Evolutionary conservation across 1,140 invertebrate species (phyloP), one percentile per base, ranked within the genome.

Genomic region (Drosophila kikkawai): DNA sequence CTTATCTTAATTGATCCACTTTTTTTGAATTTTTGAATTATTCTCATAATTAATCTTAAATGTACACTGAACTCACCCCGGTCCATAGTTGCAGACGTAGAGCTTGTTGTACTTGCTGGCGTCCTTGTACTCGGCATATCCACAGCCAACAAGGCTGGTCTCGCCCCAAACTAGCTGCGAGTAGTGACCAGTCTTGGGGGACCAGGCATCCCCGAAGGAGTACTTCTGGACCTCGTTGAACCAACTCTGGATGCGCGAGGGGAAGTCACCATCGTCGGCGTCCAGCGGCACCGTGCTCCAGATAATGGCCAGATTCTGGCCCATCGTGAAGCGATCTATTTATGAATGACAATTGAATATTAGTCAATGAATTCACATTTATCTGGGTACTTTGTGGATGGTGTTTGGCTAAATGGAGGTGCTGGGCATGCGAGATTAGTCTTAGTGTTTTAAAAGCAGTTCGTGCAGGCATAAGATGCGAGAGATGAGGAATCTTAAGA

Each of bases 21-120:
- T 57, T 42, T 56, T 42, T n/a, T 3, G 4, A 19, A 4, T n/a
- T 26, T n/a, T 3, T 51, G n/a, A 51, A 34, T 51, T 41, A n/a
- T 26, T 57, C 6, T 7, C n/a, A 26, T 17, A 19, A 19, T 57
- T 19, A 42, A 41, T 56, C 53, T 19, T 57, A 42, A 64, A 41
- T 32, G 5, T 32, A 7, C 42, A 11, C 19, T 9, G 8, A 57
- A 66, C 93, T 94, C 93, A 96, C 95, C 96, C 96, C 11, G 97
- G 96, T 61, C 96, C 96, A 87, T 97, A 97, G 93, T 97, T 97
- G 94, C 97, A 97, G 13, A 97, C 96, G 91, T 97, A 97, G 59
- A 97, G 94, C 93, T 97, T 97, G 63, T 95, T 96, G 91, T 96
- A 96, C 47, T 96, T 96, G 69, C 93, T 69, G 2, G 94, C 94